Base-by-base conservation (phyloP, 1,140 invertebrate species). In the Ephestia elutella region DNA sequence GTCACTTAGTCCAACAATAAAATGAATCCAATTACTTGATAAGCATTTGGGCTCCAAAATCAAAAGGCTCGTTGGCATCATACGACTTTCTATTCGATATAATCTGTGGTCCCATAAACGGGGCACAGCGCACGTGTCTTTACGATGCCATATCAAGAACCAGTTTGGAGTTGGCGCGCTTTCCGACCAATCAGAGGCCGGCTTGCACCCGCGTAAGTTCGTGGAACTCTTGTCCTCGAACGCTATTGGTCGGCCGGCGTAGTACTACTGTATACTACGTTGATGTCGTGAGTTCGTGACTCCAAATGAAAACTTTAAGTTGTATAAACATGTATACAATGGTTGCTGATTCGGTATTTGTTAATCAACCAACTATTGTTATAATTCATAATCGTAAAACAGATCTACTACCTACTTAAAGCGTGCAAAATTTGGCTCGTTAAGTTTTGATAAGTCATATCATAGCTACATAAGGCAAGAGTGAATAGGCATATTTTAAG, bases 191-290 rank as follows among this genome's bases (percentile, higher is more conserved):
- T 79, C 35, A 61, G 58, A 35, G 44, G 21, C 30, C 57, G 9
- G 18, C 30, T 25, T 28, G 49, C 61, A 28, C 63, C 58, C 54
- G 63, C 60, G 63, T 63, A 67, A 69, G 80, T 83, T 81, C 80
- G 73, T 76, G 67, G 80, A 83, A 83, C 80, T 71, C 65, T 72
- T 80, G 75, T 73, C 79, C 79, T 82, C 75, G 71, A 63, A 53
- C 49, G 38, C 66, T 63, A 76, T 79, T 82, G 74, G 76, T 49
- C 51, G 49, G 11, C 10, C 19, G 50, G 11, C 7, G 20, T 50
- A 53, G 50, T 53, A 53, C 50, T 44, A 44, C 38, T 17, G 38
- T 44, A 44, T 44, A 44, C 38, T 44, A 44, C 38, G 38, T 44
- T 44, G 38, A 44, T 44, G 38, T 53, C 50, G 50, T 25, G 50